Base-by-base conservation (phyloP, 2,797 vertebrate species). In the Lepus townsendii region DNA sequence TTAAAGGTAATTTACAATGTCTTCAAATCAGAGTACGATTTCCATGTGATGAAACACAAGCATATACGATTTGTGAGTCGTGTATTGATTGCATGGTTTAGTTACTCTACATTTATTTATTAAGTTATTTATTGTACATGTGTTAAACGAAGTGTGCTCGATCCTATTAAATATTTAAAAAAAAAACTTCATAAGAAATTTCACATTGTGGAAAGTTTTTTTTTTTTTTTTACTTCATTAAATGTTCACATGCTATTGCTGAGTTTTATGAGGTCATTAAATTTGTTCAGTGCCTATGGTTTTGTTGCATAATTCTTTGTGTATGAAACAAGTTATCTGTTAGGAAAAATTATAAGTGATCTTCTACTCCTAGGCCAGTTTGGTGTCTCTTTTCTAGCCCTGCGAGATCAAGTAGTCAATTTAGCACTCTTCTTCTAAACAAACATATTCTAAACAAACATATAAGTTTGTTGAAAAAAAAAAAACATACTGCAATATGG, bases 1-100 rank as follows among this genome's bases (percentile, higher is more conserved):
- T 95, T 88, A 30, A 50, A 90, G 7, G 77, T 86, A 92, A 83
- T 96, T 93, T 87, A 24, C 20, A 84, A 8, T 90, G 42, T 75
- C 20, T 93, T 32, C 12, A 83, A 73, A 30, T 82, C 35, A 93
- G 62, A 38, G 32, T 22, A 13, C 26, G 65, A 19, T 91, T 89
- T 96, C 30, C 42, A 76, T 38, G 38, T 50, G 24, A 52, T 38
- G 19, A 30, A 83, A 57, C 8, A 42, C 10, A 47, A 68, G 50
- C 17, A 32, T 1, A 27, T 11, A 52, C 52, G 65, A 75, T 88
- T 72, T 84, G 32, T 83, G 84, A 92, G 69, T 38, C 77, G 71
- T 35, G 14, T 30, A 38, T 2, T 19, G 35, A 60, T 57, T 80
- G 22, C 16, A 24, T 27, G 19, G 54, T 83, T 60, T 69, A 65